Evolutionary conservation across 2,888 invertebrate genomes (phyloP).

Genomic region (Adineta ricciae): DNA sequence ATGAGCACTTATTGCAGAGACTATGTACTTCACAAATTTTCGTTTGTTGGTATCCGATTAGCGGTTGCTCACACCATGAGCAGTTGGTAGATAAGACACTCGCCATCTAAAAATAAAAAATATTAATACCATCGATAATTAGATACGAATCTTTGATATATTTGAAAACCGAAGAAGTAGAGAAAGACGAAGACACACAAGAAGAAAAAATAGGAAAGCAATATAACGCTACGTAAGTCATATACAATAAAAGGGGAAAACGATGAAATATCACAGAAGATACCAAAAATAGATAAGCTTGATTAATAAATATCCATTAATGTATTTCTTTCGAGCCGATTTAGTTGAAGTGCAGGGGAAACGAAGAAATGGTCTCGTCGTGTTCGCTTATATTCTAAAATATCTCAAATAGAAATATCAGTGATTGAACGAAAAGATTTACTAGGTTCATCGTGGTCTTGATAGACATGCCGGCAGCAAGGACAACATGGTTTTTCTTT

Average conservation of each 20-base stretch:
- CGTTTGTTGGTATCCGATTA: neutral
- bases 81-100: neutral
- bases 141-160: neutral
- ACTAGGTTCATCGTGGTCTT: neutral
- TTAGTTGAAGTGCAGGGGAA: neutral
- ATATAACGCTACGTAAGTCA: neutral
- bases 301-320: neutral
- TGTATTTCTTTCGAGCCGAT: neutral
- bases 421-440: neutral
- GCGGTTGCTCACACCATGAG: neutral
- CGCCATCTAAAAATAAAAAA: neutral
- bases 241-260: neutral
- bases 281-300: neutral
- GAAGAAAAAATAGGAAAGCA: neutral
- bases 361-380: neutral
- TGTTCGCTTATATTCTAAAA: neutral
- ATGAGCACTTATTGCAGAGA: neutral
- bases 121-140: neutral
- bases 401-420: neutral
- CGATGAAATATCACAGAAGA: neutral
- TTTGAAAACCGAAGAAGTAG: neutral
- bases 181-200: no score
- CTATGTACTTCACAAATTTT: neutral
- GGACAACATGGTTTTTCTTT: slow-evolving; percentile 13
- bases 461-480: neutral